Evolutionary conservation across 2,888 invertebrate genomes (phyloP), one percentile per base, ranked within the genome.

Genomic region (Trachelus troglodyta): DNA sequence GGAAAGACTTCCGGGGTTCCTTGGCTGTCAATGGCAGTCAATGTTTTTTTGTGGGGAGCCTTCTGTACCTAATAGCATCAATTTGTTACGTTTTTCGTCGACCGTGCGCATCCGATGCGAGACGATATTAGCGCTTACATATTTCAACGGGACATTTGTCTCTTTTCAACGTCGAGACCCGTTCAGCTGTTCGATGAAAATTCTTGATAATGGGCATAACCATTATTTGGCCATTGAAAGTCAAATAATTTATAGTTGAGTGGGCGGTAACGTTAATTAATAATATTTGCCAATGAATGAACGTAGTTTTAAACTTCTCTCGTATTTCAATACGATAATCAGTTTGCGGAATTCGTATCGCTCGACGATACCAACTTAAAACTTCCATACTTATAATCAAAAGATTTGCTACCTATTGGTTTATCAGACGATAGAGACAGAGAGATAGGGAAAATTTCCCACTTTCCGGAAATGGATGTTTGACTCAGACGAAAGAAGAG

Each of bases 81-180:
- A 89, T 89, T 87, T 87, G 84, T 88, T 86, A 85, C 76, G 83
- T 85, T 88, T 87, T 85, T 83, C 82, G 79, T 73, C 76, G 80
- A 77, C 78, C 37, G 30, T 56, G 34, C 37, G 37, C 37, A 33
- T 75, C 37, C 30, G 69, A 23, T 33, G 34, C 40, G 34, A 56
- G 56, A 56, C 69, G 34, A 75, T 69, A 81, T 83, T 83, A 84
- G 80, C 74, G 82, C 81, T 81, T 83, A 79, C 84, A 84, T 86
- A 85, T 89, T 87, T 86, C 87, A 87, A 82, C 81, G 75, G 75
- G 78, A 78, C 84, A 88, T 89, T 87, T 85, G 83, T 88, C 86
- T 83, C 82, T 78, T 79, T 69, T 76, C 56, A 15, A 15, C 15
- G 69, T 35, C 69, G 69, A 9, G n/a, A 15, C 12, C 11, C 12